Evolutionary conservation across 2,888 invertebrate genomes (phyloP), one percentile per base, ranked within the genome.

Genomic region (Amblyteles armatorius): DNA sequence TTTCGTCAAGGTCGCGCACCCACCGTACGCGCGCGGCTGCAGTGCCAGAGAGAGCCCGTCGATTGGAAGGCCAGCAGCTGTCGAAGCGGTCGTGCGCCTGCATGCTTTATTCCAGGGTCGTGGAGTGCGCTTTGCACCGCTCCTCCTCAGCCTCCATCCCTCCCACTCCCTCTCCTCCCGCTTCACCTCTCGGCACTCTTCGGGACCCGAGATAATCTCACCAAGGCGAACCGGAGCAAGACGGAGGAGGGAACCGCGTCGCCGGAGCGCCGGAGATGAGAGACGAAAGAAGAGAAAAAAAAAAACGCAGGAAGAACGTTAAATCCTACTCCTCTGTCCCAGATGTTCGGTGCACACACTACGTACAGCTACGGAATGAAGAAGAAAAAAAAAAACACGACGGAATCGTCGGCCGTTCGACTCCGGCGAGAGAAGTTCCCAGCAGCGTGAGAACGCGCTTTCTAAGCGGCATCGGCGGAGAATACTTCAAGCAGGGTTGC

Each of bases 401-500:
- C 89, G 88, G 86, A 82, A 82, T 78, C 65, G 71, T 79, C 79
- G 76, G 77, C 73, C 81, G 85, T 83, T 81, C 79, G 87, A 85
- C 69, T 77, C 22, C 48, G 40, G 9, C 36, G 72, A 44, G 65
- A 85, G 84, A 44, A 87, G 83, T 83, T 83, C 74, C 65, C 86
- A 89, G 90, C 83, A 85, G 83, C 92, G 92, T 92, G 92, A 92
- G 92, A 92, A 92, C 89, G 88, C 87, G 88, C 83, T 88, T 88
- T 89, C 90, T 88, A 89, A 89, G 89, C 90, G 90, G 91, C 91
- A 90, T 90, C 87, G 84, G 85, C 79, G 86, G 84, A 88, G 90
- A 91, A 90, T 89, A 88, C 82, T 85, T 82, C 80, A 88, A 92
- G 65, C 90, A 92, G 92, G 92, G 84, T 87, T 85, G 65, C 87